Conservation (phyloP, 92 coral and sea anemone genomes). For the Bergia sp. region DNA sequence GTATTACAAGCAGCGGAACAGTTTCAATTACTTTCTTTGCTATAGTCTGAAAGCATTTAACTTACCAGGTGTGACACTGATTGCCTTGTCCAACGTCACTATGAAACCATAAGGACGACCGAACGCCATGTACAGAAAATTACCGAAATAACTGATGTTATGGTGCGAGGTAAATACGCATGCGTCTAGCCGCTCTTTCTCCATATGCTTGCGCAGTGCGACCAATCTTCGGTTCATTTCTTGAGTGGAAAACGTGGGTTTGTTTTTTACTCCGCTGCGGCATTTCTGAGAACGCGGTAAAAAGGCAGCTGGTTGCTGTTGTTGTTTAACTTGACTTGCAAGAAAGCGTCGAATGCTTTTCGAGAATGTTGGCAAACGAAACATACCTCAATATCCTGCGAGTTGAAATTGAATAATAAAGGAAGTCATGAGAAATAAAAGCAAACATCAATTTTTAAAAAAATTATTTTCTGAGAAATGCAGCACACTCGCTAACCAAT, state of each 20-base stretch:
- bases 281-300: constrained; percentile 25
- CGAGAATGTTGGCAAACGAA: constrained; percentile 24
- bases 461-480: neutral
- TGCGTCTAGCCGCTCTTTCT: constrained; percentile 13
- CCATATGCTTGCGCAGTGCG: constrained; percentile 15
- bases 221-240: constrained; percentile 25
- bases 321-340: neutral
- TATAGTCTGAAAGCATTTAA: neutral
- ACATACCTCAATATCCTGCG: neutral
- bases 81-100: constrained; percentile 18
- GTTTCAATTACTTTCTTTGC: neutral
- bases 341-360: constrained; percentile 10
- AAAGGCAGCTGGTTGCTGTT: neutral
- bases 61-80: constrained; percentile 16
- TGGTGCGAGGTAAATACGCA: constrained; percentile 21
- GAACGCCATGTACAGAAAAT: constrained; percentile 5
- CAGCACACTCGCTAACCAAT: neutral
- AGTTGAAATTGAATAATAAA: neutral
- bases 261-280: constrained; percentile 4
- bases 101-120: constrained; percentile 10
- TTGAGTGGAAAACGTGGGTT: constrained; percentile 12
- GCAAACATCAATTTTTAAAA: neutral
- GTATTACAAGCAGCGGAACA: neutral
- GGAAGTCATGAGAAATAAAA: neutral
- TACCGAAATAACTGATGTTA: constrained; percentile 17